phyloP scores from a whole-genome alignment of 2,113 vertebrate species.

The cat (Felis catus) region F.catus_Fca126_mat1.0 CM031420.1:61245001-61245500 shows the following conservation, averaged over 20 bases:
- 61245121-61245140: neutral
- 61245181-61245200: neutral
- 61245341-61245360: neutral
- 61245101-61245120: neutral
- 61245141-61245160: neutral
- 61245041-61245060: neutral
- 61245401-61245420: neutral
- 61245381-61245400: neutral
- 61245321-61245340: neutral
- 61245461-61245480: neutral
- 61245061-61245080: neutral
- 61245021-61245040: neutral
- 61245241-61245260: neutral
- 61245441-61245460: too few relatives aligned
- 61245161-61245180: neutral
- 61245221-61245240: constrained; percentile 24
- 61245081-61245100: neutral
- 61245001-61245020: neutral
- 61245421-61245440: too few relatives aligned
- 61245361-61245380: neutral
- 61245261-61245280: neutral
- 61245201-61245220: neutral
- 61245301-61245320: neutral
- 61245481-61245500: neutral
- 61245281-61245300: neutral